Conservation (phyloP, 2,797 vertebrate species). For the Thamnophis elegans region DNA sequence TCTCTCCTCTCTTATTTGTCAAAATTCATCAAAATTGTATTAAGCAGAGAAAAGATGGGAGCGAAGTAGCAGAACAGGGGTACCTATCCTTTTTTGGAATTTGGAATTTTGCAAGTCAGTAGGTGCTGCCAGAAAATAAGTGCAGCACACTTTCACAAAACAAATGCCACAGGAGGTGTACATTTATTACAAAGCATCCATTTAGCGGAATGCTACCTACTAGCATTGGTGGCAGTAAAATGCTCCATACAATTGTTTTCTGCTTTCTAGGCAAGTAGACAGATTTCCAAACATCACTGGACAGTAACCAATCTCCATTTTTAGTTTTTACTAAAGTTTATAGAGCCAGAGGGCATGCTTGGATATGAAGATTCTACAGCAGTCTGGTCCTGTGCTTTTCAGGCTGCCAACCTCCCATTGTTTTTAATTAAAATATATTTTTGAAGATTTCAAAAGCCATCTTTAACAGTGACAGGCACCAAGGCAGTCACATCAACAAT, state of each 20-base stretch:
- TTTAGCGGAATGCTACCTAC: background rate
- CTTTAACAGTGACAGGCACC: background rate
- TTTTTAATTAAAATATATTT: background rate
- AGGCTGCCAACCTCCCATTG: background rate
- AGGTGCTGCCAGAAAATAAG: background rate
- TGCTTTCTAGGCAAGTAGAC: background rate
- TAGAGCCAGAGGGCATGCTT: background rate
- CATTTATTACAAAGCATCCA: background rate
- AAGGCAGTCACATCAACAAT: background rate
- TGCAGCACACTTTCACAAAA: background rate
- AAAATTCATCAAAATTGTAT: background rate
- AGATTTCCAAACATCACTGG: background rate
- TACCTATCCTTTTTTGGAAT: background rate
- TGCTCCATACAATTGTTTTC: background rate
- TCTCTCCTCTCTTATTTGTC: background rate
- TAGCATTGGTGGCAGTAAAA: background rate
- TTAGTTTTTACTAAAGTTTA: background rate
- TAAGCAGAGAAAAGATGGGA: background rate
- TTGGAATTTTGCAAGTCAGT: background rate
- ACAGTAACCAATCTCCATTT: background rate
- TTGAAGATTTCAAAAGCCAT: background rate
- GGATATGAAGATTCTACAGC: background rate
- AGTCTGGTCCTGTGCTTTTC: background rate
- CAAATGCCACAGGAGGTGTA: background rate
- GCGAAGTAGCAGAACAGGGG: background rate